phyloP scores from a whole-genome alignment of 2,797 vertebrate species.

The Pagetopsis macropterus region DNA sequence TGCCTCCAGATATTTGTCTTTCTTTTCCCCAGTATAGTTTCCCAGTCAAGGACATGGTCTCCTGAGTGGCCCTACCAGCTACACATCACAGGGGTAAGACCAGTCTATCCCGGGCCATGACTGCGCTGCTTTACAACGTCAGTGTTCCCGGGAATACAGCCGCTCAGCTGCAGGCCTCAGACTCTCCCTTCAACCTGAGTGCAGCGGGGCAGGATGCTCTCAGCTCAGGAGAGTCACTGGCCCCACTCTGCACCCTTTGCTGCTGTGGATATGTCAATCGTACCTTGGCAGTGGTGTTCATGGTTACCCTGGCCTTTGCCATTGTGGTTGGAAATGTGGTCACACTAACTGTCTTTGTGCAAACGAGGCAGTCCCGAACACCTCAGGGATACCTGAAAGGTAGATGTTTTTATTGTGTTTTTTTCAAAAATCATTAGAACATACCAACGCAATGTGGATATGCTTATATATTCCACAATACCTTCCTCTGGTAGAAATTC shows the following conservation, averaged over 20 bases:
- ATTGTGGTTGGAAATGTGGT: constrained; percentile 87
- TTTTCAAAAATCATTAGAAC: not conserved
- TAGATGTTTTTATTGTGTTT: constrained; percentile 44
- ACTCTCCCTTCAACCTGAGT: constrained; percentile 70
- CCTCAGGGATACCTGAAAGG: constrained; percentile 88
- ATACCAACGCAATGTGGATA: not conserved
- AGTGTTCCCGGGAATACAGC: constrained; percentile 55
- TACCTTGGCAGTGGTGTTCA: constrained; percentile 80
- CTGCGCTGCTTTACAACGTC: constrained; percentile 64
- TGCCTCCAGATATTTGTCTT: constrained; percentile 15
- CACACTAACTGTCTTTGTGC: constrained; percentile 86
- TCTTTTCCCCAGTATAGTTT: constrained; percentile 53
- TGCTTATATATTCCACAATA: not conserved
- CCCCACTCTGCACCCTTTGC: constrained; percentile 79
- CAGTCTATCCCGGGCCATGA: constrained; percentile 66
- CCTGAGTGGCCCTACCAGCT: constrained; percentile 37
- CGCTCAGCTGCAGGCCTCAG: constrained; percentile 52
- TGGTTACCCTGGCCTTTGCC: constrained; percentile 84
- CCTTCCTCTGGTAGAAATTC: not conserved
- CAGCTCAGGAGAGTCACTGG: constrained; percentile 43
- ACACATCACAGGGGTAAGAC: constrained; percentile 27
- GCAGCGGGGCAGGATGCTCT: constrained; percentile 32
- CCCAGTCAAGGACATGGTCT: constrained; percentile 53
- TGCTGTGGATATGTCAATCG: constrained; percentile 81
- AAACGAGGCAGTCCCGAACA: constrained; percentile 83